Evolutionary conservation across 1,140 invertebrate species (phyloP).

Genomic region (Andrena cerasifolii): DNA sequence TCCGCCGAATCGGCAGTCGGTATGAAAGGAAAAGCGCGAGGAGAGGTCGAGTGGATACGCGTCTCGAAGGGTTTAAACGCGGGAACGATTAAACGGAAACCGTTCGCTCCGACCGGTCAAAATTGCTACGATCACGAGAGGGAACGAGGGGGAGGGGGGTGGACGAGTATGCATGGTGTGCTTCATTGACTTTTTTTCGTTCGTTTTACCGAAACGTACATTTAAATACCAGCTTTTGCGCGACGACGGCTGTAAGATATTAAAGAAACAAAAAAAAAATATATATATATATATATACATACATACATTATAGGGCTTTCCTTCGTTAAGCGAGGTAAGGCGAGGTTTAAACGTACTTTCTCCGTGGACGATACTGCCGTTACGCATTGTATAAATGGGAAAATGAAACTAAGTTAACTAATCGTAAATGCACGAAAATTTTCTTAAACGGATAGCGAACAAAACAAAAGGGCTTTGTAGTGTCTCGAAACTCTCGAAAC

Average conservation of each 20-base stretch:
- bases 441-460: conserved; percentile 65
- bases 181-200: conserved; percentile 64
- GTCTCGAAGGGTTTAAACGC: conserved; percentile 40
- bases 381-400: conserved; percentile 69
- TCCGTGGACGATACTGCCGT: conserved; percentile 76
- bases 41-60: conserved; percentile 2
- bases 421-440: conserved; percentile 69
- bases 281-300: conserved; percentile 31
- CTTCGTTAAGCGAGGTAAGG: conserved; percentile 70
- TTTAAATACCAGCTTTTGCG: conserved; percentile 66
- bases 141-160: conserved; percentile 42
- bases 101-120: conserved; percentile 47
- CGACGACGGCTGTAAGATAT: conserved; percentile 69
- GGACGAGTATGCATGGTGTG: conserved; percentile 61
- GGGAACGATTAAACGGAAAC: background rate
- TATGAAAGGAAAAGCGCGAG: background rate
- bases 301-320: conserved; percentile 62
- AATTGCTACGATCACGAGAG: conserved; percentile 35
- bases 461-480: conserved; percentile 66
- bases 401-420: conserved; percentile 66
- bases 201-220: conserved; percentile 61
- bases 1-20: background rate
- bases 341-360: conserved; percentile 72
- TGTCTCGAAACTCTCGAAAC: conserved; percentile 67
- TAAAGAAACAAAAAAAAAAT: conserved; percentile 52